Evolutionary conservation across 2,797 vertebrate genomes (phyloP).

Genomic region (Gambelia wislizenii): DNA sequence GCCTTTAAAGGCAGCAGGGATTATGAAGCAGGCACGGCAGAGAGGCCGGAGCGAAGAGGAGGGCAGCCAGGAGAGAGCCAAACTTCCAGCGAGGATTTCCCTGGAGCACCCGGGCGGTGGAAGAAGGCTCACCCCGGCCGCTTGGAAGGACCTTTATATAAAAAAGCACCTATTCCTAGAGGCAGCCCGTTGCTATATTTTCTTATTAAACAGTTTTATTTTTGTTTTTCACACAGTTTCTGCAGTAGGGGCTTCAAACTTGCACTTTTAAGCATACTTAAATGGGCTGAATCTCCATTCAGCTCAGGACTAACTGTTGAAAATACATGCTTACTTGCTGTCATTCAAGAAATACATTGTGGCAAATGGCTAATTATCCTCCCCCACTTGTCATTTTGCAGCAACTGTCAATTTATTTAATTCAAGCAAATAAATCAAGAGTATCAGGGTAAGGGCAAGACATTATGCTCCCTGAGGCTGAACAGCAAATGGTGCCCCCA

Average conservation of each 20-base stretch:
- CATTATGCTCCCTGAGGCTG: too few relatives aligned
- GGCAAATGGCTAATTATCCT: neutral
- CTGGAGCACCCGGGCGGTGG: neutral
- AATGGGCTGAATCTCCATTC: neutral
- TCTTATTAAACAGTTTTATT: neutral
- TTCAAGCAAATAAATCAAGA: neutral
- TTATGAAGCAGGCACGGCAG: neutral
- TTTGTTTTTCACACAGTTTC: neutral
- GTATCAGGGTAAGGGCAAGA: too few relatives aligned
- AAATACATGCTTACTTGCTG: neutral
- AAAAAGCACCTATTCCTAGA: neutral
- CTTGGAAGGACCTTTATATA: neutral
- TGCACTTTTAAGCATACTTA: neutral
- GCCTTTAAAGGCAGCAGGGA: conserved; percentile 22
- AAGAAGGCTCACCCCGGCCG: neutral
- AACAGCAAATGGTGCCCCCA: too few relatives aligned
- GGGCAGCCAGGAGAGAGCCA: neutral
- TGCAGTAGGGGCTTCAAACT: neutral
- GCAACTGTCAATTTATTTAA: neutral
- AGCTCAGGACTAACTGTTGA: too few relatives aligned
- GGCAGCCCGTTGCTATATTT: neutral
- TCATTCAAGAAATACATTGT: neutral
- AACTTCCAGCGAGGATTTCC: neutral
- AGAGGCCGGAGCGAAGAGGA: conserved; percentile 1
- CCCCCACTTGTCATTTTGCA: neutral